Base-by-base conservation (phyloP, 2,888 invertebrate species). In the Tetropium fuscum region DNA sequence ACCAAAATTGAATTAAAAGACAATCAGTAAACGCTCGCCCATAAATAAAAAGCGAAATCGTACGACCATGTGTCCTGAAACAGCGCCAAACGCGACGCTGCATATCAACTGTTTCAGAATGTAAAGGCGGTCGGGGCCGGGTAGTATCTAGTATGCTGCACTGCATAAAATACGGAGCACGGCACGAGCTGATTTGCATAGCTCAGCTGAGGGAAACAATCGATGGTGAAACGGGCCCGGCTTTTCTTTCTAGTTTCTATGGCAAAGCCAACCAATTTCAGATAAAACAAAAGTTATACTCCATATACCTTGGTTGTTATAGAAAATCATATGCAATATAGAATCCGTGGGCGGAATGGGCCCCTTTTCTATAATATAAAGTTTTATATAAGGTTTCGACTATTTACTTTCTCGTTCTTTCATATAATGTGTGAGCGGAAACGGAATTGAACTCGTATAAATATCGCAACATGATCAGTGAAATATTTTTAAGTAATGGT, bases 101-200 rank as follows among this genome's bases (percentile, higher is more conserved):
- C 66, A 68, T 70, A 60, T 63, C 57, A 63, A 63, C 68, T 65
- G 70, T 70, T 69, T 61, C 69, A 61, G 57, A 66, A 69, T 72
- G 69, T 65, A 70, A 68, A 69, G 66, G 65, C 69, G 69, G 65
- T 56, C 62, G 60, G 63, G n/a, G 59, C 62, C 60, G 65, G 64
- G 66, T 70, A 64, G 69, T 47, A 60, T 64, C 67, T 59, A 62
- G 62, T 57, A 32, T 63, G 63, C 64, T 70, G 76, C 72, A 68
- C 72, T 75, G 81, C 80, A 82, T 82, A 82, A 82, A 81, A 82
- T 82, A 81, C 80, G 75, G 82, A 81, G 79, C 82, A 81, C 78
- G 79, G 76, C 76, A 70, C 73, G 72, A 71, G 75, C 78, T 81
- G 78, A 82, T 82, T 82, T 82, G 81, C 82, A 82, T 82, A 81